Conservation (phyloP, 2,888 invertebrate species). For the Elmis aenea region DNA sequence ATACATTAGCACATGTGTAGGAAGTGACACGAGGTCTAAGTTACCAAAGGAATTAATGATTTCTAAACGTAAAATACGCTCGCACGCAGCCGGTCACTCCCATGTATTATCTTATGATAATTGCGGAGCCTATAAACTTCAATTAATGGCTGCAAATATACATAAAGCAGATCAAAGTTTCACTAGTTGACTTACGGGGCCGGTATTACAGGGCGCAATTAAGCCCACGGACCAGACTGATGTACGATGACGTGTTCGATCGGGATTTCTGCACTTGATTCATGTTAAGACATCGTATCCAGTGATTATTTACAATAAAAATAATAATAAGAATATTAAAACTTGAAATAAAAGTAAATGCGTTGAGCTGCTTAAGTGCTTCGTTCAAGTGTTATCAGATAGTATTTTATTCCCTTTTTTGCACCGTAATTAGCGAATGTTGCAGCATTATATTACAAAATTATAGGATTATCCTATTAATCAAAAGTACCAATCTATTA, state of each 20-base stretch:
- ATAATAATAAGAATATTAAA: conserved; percentile 19
- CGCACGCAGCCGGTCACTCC: conserved; percentile 40
- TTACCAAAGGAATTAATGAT: conserved; percentile 30
- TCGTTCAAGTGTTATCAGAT: too few species aligned
- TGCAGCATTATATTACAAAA: too few species aligned
- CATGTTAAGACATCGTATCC: conserved; percentile 27
- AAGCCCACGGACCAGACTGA: conserved; percentile 47
- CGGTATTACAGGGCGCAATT: conserved; percentile 44
- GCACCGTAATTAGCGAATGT: too few species aligned
- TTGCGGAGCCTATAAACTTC: conserved; percentile 47
- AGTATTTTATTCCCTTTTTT: too few species aligned
- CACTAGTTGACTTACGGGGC: conserved; percentile 42
- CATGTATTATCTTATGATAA: conserved; percentile 47
- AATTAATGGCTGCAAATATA: conserved; percentile 47
- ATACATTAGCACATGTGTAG: conserved; percentile 32
- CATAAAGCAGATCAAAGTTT: conserved; percentile 47
- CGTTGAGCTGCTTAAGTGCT: too few species aligned
- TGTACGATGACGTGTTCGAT: conserved; percentile 41
- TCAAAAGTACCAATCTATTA: too few species aligned
- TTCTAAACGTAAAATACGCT: conserved; percentile 22
- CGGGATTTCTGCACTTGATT: conserved; percentile 39
- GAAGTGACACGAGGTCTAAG: conserved; percentile 34
- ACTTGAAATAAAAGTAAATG: too few species aligned
- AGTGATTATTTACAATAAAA: conserved; percentile 22
- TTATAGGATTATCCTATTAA: too few species aligned